Conservation (phyloP, 1,140 invertebrate species). For the Lepidurus arcticus region DNA sequence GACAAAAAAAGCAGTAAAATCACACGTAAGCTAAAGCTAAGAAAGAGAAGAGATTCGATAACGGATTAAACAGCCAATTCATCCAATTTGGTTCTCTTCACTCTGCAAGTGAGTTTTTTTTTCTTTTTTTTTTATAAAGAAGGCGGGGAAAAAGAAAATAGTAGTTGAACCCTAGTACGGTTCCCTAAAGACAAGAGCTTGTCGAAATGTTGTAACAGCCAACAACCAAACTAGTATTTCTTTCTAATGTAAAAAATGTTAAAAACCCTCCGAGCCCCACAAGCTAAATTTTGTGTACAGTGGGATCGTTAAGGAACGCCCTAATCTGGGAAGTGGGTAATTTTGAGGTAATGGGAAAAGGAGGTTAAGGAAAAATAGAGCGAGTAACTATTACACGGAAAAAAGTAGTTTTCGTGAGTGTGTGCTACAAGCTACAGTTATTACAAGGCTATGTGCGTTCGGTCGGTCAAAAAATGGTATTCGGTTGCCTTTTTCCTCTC, state of each 20-base stretch:
- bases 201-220: not conserved
- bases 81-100: conserved; percentile 38
- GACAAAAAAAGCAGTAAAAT: not conserved
- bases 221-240: conserved; percentile 26
- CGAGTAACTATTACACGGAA: conserved; percentile 15
- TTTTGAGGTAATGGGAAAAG: not conserved
- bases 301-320: not conserved
- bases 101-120: conserved; percentile 3
- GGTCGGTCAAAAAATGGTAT: conserved; percentile 11
- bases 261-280: conserved; percentile 22
- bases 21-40: conserved; percentile 23
- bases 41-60: not conserved
- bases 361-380: conserved; percentile 1
- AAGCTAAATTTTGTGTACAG: not conserved
- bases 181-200: conserved; percentile 9
- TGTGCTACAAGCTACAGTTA: conserved; percentile 14
- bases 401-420: conserved; percentile 2
- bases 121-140: not conserved
- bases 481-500: conserved; percentile 1
- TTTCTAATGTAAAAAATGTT: not conserved
- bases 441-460: conserved; percentile 8
- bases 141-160: not conserved
- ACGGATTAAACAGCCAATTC: conserved; percentile 37
- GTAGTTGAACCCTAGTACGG: not conserved
- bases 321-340: conserved; percentile 1